Conservation (phyloP, 2,797 vertebrate species). For the Synaphobranchus kaupii region DNA sequence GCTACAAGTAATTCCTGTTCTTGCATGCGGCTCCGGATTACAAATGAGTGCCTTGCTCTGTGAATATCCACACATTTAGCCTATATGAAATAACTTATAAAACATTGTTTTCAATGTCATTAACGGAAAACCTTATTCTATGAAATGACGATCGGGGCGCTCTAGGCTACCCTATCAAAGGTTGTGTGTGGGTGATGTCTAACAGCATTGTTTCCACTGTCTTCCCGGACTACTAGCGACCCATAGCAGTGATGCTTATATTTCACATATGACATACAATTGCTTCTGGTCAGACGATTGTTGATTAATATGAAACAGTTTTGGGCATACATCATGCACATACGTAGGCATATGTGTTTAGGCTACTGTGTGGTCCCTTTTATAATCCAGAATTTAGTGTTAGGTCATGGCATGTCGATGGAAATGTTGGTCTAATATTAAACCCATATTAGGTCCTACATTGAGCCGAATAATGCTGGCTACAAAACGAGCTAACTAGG, state of each 20-base stretch:
- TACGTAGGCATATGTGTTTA: neutral
- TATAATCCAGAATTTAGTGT: neutral
- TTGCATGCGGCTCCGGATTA: too few relatives aligned
- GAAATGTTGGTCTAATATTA: neutral
- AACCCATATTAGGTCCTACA: too few relatives aligned
- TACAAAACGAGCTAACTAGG: neutral
- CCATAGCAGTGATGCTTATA: neutral
- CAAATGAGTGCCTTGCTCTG: neutral
- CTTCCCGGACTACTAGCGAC: neutral
- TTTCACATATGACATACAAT: neutral
- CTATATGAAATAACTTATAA: neutral
- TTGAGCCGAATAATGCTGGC: neutral
- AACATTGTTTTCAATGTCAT: neutral
- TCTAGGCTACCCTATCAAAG: neutral
- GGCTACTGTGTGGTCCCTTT: neutral
- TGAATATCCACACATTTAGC: neutral
- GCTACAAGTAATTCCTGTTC: too few relatives aligned
- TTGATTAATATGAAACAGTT: neutral
- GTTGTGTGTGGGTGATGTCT: conserved; percentile 4
- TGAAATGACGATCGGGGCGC: neutral
- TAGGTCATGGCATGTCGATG: neutral
- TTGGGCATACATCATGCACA: neutral
- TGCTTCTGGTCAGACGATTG: neutral
- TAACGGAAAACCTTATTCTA: conserved; percentile 3
- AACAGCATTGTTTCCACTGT: neutral